These are phyloP conservation scores for Frieseomelitta varia DNA, from an alignment of 1,140 invertebrate genomes.

Conservation along the genomic window DNA sequence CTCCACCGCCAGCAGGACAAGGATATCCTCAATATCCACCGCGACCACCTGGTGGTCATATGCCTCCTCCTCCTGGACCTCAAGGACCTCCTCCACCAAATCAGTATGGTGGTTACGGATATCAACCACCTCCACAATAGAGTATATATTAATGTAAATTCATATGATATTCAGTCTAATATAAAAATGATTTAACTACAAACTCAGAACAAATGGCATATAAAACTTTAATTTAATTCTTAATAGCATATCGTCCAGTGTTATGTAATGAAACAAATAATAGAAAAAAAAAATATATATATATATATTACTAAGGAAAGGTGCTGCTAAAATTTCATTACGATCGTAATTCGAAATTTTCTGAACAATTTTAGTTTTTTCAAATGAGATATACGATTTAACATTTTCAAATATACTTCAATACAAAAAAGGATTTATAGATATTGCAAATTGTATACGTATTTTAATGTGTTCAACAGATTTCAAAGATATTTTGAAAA, in stretches of 20 bases:
- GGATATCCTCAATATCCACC: conserved; percentile 80
- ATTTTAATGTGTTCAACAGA: neutral
- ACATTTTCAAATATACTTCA: neutral
- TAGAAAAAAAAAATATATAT: neutral
- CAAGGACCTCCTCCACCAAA: conserved; percentile 80
- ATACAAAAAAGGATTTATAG: conserved; percentile 5
- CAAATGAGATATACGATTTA: neutral
- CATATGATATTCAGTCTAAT: conserved; percentile 24
- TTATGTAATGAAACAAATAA: conserved; percentile 29
- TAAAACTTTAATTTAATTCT: conserved; percentile 55
- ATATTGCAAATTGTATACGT: conserved; percentile 1
- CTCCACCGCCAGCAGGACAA: conserved; percentile 78
- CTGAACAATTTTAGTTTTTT: neutral
- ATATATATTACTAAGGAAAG: conserved; percentile 30
- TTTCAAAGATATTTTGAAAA: conserved; percentile 6
- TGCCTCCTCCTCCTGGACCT: conserved; percentile 81
- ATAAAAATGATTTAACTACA: conserved; percentile 31
- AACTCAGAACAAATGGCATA: conserved; percentile 29
- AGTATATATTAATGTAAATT: conserved; percentile 50
- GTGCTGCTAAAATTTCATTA: conserved; percentile 23
- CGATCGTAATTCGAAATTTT: neutral
- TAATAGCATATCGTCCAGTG: conserved; percentile 44
- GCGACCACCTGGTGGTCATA: conserved; percentile 77
- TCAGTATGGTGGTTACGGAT: conserved; percentile 81
- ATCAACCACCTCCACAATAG: conserved; percentile 82